Evolutionary conservation across 2,888 invertebrate genomes (phyloP), one percentile per base, ranked within the genome.

Genomic region (Glaucopsyche alexis): DNA sequence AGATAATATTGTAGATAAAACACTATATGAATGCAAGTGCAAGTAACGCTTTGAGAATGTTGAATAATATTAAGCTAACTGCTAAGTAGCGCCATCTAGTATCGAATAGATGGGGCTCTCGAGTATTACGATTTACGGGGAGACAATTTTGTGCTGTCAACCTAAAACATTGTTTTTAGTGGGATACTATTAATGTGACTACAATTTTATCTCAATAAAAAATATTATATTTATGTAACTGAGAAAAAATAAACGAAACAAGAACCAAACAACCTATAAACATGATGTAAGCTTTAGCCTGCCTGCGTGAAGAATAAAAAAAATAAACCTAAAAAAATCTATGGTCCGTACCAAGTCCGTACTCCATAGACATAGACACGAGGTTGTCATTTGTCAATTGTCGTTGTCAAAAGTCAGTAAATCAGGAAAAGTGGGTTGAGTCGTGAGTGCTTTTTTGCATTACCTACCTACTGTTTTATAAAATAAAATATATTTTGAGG

Each of bases 401-500:
- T 19, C 1, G 8, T 7, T 19, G 7, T 55, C 7, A 52, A 2
- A n/a, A 19, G 55, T 55, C 29, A 60, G 55, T 60, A 29, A 7
- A 13, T 1, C 29, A 38, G 60, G 13, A 60, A 60, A 60, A 7
- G 14, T 60, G 14, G 29, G 60, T 7, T 13, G 29, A 9, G 16
- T 7, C 0, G 7, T 16, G 55, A 55, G 55, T 4, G 55, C 55
- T 60, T 60, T 60, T 60, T n/a, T n/a, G n/a, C n/a, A n/a, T n/a
- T n/a, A n/a, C n/a, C 29, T 11, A 5, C 13, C 1, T 55, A n/a
- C 19, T 60, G 55, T 60, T 60, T 29, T 13, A 14, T 29, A 7
- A 60, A 60, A 16, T 55, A 55, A 55, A 55, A 55, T 55, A 19
- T 19, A 55, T 55, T 19, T 55, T 55, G 19, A 55, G 19, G 19